These are phyloP conservation scores for Melanostoma mellinum DNA, from an alignment of 2,888 invertebrate species.

Conservation along the genomic window DNA sequence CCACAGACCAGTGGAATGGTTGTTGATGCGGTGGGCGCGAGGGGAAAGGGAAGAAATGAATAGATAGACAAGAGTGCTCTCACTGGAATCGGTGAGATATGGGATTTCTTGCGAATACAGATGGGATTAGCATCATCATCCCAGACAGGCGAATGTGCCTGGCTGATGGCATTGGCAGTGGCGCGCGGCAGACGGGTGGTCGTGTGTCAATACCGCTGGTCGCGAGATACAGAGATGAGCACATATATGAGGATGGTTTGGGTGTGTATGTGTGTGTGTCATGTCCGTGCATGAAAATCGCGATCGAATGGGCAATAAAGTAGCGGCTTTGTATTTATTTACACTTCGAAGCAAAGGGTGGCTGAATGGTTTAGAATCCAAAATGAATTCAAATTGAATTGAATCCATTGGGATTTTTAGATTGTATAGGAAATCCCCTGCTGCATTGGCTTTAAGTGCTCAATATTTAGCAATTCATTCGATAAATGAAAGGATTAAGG, in stretches of 20 bases:
- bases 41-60: neutral
- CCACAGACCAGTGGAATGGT: conserved; percentile 14
- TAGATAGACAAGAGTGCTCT: conserved; percentile 29
- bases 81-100: conserved; percentile 64
- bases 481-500: conserved; percentile 16
- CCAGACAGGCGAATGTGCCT: conserved; percentile 41
- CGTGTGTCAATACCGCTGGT: conserved; percentile 47
- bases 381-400: conserved; percentile 11
- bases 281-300: conserved; percentile 36
- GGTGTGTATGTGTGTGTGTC: conserved; percentile 4
- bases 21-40: conserved; percentile 4
- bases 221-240: conserved; percentile 50
- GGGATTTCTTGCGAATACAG: conserved; percentile 66
- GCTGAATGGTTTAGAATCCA: conserved; percentile 1
- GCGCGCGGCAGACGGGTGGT: conserved; percentile 25
- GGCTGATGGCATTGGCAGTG: conserved; percentile 37
- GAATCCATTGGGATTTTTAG: conserved; percentile 31
- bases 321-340: conserved; percentile 61
- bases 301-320: conserved; percentile 56
- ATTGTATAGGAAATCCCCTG: neutral
- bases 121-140: conserved; percentile 68
- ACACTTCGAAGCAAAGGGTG: conserved; percentile 25
- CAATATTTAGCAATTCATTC: conserved; percentile 31
- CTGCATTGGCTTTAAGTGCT: conserved; percentile 16
- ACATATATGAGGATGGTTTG: conserved; percentile 14